These are phyloP conservation scores for Margaritifera margaritifera DNA, from an alignment of 2,888 invertebrate genomes.

Conservation along the genomic window DNA sequence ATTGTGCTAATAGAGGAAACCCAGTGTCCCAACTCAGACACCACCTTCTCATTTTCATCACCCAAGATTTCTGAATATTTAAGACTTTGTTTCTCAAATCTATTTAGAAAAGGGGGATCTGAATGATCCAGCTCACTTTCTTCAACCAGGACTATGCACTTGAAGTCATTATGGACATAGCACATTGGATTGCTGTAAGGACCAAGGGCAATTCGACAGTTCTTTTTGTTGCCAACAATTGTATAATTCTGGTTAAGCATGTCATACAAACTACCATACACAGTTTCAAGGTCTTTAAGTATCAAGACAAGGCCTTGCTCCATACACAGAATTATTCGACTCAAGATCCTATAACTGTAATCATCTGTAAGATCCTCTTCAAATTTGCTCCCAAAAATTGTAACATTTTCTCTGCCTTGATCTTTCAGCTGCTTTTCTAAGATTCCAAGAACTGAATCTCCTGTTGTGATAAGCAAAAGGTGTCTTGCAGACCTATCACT, in stretches of 20 bases:
- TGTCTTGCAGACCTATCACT: constrained; percentile 41
- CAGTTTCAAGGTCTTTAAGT: constrained; percentile 48
- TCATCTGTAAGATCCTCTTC: constrained; percentile 54
- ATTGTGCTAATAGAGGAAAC: constrained; percentile 11
- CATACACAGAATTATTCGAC: constrained; percentile 56
- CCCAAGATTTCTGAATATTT: constrained; percentile 39
- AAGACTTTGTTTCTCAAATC: constrained; percentile 63
- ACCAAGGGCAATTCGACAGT: constrained; percentile 51
- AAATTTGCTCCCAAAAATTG: constrained; percentile 59
- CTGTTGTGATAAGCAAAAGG: constrained; percentile 45
- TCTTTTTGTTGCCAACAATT: constrained; percentile 44
- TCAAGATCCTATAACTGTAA: constrained; percentile 52
- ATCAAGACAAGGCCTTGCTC: constrained; percentile 51
- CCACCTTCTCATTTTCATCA: constrained; percentile 11
- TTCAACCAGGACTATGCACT: constrained; percentile 53
- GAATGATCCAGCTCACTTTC: constrained; percentile 39
- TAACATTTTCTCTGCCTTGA: constrained; percentile 26
- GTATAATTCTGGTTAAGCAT: constrained; percentile 60
- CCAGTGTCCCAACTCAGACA: constrained; percentile 19
- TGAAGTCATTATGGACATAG: constrained; percentile 50
- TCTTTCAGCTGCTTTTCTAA: constrained; percentile 35
- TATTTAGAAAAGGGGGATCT: constrained; percentile 58
- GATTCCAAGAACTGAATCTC: constrained; percentile 43
- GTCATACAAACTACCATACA: constrained; percentile 56
- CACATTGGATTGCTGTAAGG: constrained; percentile 55